Evolutionary conservation across 2,797 vertebrate species (phyloP).

Genomic region (Nannoperca obscura): DNA sequence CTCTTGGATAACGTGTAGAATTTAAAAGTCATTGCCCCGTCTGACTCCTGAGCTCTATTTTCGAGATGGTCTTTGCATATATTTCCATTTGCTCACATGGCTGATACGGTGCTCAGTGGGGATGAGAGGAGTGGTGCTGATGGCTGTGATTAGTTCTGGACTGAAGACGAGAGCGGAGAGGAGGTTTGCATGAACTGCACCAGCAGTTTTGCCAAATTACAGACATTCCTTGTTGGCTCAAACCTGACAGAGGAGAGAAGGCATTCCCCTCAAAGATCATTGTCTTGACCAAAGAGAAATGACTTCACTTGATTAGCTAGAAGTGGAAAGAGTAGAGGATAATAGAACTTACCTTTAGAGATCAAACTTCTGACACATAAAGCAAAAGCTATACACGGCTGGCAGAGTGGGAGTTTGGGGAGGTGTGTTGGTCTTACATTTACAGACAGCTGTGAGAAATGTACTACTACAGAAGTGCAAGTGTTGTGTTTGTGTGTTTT

Average conservation of each 20-base stretch:
- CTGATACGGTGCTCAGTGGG: slow-evolving; percentile 43
- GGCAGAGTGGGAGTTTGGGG: slow-evolving; percentile 8
- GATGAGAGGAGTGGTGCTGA: slow-evolving; percentile 63
- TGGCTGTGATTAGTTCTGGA: slow-evolving; percentile 81
- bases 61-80: slow-evolving; percentile 53
- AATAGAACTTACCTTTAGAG: slow-evolving; percentile 30
- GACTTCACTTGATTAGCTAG: slow-evolving; percentile 57
- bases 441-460: slow-evolving; percentile 12
- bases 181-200: slow-evolving; percentile 60
- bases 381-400: slow-evolving; percentile 23
- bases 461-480: not conserved
- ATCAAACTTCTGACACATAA: slow-evolving; percentile 43
- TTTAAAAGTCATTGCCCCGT: slow-evolving; percentile 34
- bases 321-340: slow-evolving; percentile 39
- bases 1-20: slow-evolving; percentile 37
- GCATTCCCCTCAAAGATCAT: slow-evolving; percentile 49
- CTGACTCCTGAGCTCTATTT: slow-evolving; percentile 49
- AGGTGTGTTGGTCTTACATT: slow-evolving; percentile 15
- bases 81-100: slow-evolving; percentile 72
- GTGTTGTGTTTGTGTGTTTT: slow-evolving; percentile 13
- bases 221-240: slow-evolving; percentile 64
- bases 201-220: slow-evolving; percentile 65
- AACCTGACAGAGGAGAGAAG: slow-evolving; percentile 56
- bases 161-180: slow-evolving; percentile 48
- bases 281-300: slow-evolving; percentile 57